A percentile compares a stretch with the other conserved stretches of the same genome.
Evolutionary conservation across 1,140 invertebrate species (phyloP).

Genomic region (Ridgeia piscesae): DNA sequence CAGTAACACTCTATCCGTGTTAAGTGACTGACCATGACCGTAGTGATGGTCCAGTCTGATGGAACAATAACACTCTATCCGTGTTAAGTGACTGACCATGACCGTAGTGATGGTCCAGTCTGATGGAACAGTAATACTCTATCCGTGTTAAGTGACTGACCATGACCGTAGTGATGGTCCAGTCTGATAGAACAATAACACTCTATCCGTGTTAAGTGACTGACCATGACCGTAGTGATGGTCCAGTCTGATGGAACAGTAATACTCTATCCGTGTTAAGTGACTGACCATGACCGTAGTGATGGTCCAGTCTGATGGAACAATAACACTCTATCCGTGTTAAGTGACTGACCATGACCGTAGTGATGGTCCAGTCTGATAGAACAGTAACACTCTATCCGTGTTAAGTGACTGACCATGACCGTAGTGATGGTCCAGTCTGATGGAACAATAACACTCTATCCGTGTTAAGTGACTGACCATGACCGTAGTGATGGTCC

Average conservation of each 20-base stretch:
- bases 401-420: not conserved
- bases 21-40: not conserved
- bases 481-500: not conserved
- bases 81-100: slow-evolving; percentile 38
- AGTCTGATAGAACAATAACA: slow-evolving; percentile 45
- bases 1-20: not conserved
- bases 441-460: slow-evolving; percentile 48
- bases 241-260: not conserved
- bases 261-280: not conserved
- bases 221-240: not conserved
- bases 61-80: slow-evolving; percentile 45
- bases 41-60: slow-evolving; percentile 40
- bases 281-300: not conserved
- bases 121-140: not conserved
- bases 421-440: slow-evolving; percentile 34
- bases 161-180: slow-evolving; percentile 27
- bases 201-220: slow-evolving; percentile 45
- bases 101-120: not conserved
- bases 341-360: slow-evolving; percentile 32
- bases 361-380: not conserved
- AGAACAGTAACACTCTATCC: not conserved
- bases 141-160: not conserved
- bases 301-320: slow-evolving; percentile 43
- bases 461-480: slow-evolving; percentile 40
- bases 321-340: slow-evolving; percentile 45